Conservation (phyloP, 2,888 invertebrate genomes). For the Cryptops parisi region DNA sequence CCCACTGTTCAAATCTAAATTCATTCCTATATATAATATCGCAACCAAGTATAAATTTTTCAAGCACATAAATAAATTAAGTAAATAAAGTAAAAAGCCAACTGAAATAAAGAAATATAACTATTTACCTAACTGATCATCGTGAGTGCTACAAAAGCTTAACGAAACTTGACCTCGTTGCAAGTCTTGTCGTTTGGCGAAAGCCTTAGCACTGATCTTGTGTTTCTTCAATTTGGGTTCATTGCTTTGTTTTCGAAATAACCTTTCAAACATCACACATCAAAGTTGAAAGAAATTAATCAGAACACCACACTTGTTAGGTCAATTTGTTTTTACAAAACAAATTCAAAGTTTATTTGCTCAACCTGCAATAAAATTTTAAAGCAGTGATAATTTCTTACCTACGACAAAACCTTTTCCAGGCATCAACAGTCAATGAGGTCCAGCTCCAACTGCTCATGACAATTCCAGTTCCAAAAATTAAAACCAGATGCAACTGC, state of each 20-base stretch:
- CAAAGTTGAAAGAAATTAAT: too few relatives aligned
- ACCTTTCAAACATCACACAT: too few relatives aligned
- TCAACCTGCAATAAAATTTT: too few relatives aligned
- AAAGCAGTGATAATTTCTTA: constrained; percentile 36
- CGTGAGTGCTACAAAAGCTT: constrained; percentile 68
- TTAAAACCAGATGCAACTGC: constrained; percentile 63
- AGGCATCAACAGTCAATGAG: constrained; percentile 62
- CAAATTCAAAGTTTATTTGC: too few relatives aligned
- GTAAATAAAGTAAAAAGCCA: too few relatives aligned
- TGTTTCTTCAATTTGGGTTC: constrained; percentile 54
- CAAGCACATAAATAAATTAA: too few relatives aligned
- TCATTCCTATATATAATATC: constrained; percentile 33
- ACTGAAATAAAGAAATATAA: too few relatives aligned
- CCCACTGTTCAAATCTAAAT: constrained; percentile 44
- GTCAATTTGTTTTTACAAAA: too few relatives aligned
- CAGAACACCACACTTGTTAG: too few relatives aligned
- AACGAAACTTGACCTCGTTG: constrained; percentile 74
- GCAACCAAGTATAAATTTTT: too few relatives aligned
- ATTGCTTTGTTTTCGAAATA: constrained; percentile 25
- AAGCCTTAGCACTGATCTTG: constrained; percentile 80
- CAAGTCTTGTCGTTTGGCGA: constrained; percentile 69
- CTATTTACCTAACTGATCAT: constrained; percentile 72
- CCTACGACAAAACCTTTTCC: constrained; percentile 73
- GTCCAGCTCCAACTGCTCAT: constrained; percentile 96
- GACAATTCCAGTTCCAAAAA: constrained; percentile 68